Evolutionary conservation across 2,113 vertebrate species (phyloP).

Genomic region (Porphyrio hochstetteri): DNA sequence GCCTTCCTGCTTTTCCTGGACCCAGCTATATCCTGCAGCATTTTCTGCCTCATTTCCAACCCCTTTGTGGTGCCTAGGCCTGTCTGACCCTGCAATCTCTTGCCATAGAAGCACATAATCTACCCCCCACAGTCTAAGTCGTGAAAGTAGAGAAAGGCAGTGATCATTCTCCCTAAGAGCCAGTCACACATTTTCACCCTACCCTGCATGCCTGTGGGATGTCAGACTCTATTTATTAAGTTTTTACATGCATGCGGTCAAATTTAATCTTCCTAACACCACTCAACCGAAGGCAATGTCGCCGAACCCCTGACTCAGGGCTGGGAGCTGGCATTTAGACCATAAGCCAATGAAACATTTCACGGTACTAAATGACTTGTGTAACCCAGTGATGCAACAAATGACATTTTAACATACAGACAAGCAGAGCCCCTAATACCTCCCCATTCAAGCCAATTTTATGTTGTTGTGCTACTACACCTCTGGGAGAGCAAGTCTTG

Average conservation of each 20-base stretch:
- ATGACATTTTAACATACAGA: not conserved
- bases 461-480: not conserved
- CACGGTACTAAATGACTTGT: not conserved
- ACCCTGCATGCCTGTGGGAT: not conserved
- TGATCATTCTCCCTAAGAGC: not conserved
- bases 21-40: not conserved
- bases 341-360: not conserved
- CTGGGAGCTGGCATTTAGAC: not conserved
- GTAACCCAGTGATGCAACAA: not conserved
- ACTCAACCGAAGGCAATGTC: not conserved
- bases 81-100: not conserved
- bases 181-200: not conserved
- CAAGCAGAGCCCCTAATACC: not conserved
- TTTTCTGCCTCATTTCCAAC: not conserved
- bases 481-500: not conserved
- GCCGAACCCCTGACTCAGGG: not conserved
- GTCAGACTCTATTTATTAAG: not conserved
- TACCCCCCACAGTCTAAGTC: not conserved
- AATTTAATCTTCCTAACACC: not conserved
- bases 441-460: not conserved
- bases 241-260: not conserved
- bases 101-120: rapidly evolving
- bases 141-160: not conserved
- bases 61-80: not conserved
- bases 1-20: not conserved